phyloP scores from a whole-genome alignment of 2,113 vertebrate species.

The Neomonachus schauinslandi region DNA sequence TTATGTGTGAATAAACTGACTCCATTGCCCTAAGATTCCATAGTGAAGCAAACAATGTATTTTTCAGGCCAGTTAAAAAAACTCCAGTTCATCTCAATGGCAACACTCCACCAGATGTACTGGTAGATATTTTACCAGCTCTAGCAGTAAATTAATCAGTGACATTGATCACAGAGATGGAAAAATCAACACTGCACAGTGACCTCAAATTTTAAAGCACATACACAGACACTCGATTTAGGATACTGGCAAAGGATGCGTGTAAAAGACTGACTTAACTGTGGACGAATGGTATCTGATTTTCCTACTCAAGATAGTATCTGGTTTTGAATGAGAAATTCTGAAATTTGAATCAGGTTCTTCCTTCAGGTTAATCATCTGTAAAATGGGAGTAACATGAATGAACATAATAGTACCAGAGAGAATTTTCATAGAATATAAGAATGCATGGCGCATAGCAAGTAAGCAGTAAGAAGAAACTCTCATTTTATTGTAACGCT shows the following conservation, averaged over 20 bases:
- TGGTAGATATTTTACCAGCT: neutral
- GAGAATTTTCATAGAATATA: neutral
- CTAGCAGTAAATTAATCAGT: neutral
- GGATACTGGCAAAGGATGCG: neutral
- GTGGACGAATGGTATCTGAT: neutral
- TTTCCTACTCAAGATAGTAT: neutral
- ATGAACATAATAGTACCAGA: neutral
- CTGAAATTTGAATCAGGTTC: neutral
- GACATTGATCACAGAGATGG: neutral
- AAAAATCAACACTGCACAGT: conserved; percentile 18
- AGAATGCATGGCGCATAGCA: neutral
- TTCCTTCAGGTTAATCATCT: conserved; percentile 2
- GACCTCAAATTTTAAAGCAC: conserved; percentile 10
- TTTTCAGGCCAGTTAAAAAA: conserved; percentile 13
- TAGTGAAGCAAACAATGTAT: neutral
- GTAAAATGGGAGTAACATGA: neutral
- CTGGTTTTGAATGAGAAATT: neutral
- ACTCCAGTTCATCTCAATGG: neutral
- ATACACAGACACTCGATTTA: neutral
- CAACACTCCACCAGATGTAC: neutral
- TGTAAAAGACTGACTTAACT: neutral
- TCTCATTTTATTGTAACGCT: neutral
- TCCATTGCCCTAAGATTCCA: neutral
- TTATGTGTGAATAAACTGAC: conserved; percentile 18
- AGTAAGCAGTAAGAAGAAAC: neutral